phyloP scores from a whole-genome alignment of 2,888 invertebrate genomes.

The Eueremaeus valkanovi region DNA sequence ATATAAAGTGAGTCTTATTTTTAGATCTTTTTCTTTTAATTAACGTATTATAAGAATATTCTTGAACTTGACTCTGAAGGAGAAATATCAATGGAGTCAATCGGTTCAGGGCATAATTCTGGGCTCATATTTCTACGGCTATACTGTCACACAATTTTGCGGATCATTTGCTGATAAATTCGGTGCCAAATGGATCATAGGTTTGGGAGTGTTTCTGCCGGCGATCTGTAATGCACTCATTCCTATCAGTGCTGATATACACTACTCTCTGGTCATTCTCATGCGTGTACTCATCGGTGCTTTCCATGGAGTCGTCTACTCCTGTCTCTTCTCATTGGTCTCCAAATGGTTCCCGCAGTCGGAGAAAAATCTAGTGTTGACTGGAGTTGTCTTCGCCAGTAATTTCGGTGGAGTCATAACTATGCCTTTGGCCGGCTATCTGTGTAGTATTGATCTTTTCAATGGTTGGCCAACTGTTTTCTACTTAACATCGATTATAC shows the following conservation, averaged over 20 bases:
- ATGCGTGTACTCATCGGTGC: conserved; percentile 26
- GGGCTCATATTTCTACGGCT: conserved; percentile 47
- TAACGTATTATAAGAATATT: no score
- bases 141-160: conserved; percentile 44
- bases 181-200: conserved; percentile 39
- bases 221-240: conserved; percentile 44
- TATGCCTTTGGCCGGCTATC: conserved; percentile 21
- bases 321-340: conserved; percentile 23
- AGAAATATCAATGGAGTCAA: conserved; percentile 42
- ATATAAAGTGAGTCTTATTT: neutral
- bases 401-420: conserved; percentile 26
- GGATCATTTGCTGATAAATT: conserved; percentile 45
- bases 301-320: conserved; percentile 11
- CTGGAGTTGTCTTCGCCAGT: neutral
- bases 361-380: conserved; percentile 2
- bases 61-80: no score
- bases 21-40: no score
- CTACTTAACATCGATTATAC: conserved; percentile 24
- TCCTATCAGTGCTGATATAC: conserved; percentile 40
- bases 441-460: conserved; percentile 18
- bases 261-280: neutral
- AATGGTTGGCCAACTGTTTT: conserved; percentile 34
- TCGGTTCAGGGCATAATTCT: conserved; percentile 46
- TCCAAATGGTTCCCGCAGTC: conserved; percentile 29
- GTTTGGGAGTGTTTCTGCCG: conserved; percentile 42